Base-by-base conservation (phyloP, 2,888 invertebrate species). In the Mesoligia furuncula region DNA sequence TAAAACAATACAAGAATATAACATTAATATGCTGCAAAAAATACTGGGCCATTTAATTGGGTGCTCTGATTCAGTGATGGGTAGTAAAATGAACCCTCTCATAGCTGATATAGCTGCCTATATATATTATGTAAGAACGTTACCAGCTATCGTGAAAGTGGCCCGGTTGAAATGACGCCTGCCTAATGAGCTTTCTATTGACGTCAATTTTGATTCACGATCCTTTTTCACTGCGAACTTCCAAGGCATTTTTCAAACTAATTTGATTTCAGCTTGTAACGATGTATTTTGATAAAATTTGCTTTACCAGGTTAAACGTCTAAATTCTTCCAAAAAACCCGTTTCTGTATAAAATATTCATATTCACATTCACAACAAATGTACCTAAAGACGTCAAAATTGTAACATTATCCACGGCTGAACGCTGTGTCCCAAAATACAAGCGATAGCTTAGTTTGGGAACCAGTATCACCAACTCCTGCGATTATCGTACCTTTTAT, bases 201-300 rank as follows among this genome's bases (percentile, higher is more conserved):
- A 84, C 72, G 83, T 83, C 75, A 83, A 75, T 83, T 82, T 84
- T 82, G 83, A 85, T 82, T 85, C 84, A 86, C 79, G 73, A 80
- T 70, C 57, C 73, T 59, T 67, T 78, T 85, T 85, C 64, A 84
- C 61, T 48, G 69, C 78, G 31, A 70, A 66, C 15, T 68, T 68
- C 20, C 27, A 61, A 61, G 31, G 65, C 27, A 71, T 73, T 67
- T 67, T 73, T 67, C 48, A 61, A 62, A 64, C 64, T 51, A 83
- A 81, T 83, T 83, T 59, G 24, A 42, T 81, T 67, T 78, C 9
- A 70, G 61, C 83, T 51, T 61, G 54, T 77, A 65, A 81, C 24
- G 57, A 51, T 69, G 42, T 65, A 39, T 51, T 75, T 81, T 67
- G 8, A 48, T 57, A 62, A 74, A 81, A 62, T 24, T 36, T 62